A percentile compares a stretch with the other conserved stretches of the same genome.
Conservation (phyloP, 37 sponge, comb jelly and placozoan genomes). For the Eunapius fragilis region DNA sequence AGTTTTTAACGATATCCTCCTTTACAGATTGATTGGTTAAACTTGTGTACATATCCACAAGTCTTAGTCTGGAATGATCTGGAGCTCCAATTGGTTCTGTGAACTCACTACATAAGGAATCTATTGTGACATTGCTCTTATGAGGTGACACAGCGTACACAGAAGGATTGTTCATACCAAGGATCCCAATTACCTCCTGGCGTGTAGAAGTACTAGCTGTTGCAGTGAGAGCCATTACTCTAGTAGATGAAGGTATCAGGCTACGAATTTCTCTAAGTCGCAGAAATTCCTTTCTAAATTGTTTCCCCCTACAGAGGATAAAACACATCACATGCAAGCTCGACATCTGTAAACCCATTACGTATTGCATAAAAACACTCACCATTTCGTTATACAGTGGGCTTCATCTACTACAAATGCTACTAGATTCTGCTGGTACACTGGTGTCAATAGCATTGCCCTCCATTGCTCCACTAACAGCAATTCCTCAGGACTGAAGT, state of each 20-base stretch:
- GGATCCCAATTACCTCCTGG: neutral
- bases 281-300: neutral
- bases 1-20: neutral
- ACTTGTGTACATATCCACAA: neutral
- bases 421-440: neutral
- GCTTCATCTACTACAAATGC: conserved; percentile 29
- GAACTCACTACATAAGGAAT: neutral
- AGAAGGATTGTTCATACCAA: conserved; percentile 3
- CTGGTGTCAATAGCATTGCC: neutral
- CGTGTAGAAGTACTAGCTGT: neutral
- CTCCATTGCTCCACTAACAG: neutral
- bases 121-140: neutral
- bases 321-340: neutral
- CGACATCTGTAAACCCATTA: neutral
- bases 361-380: neutral
- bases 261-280: conserved; percentile 21
- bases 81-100: neutral
- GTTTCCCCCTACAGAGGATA: conserved; percentile 4
- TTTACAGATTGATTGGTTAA: neutral
- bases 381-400: conserved; percentile 26
- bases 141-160: conserved; percentile 5
- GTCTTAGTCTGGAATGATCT: neutral
- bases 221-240: conserved; percentile 12
- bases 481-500: neutral
- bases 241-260: conserved; percentile 6